These are phyloP conservation scores for Prosapia bicincta DNA, from an alignment of 2,888 invertebrate species.

Conservation along the genomic window DNA sequence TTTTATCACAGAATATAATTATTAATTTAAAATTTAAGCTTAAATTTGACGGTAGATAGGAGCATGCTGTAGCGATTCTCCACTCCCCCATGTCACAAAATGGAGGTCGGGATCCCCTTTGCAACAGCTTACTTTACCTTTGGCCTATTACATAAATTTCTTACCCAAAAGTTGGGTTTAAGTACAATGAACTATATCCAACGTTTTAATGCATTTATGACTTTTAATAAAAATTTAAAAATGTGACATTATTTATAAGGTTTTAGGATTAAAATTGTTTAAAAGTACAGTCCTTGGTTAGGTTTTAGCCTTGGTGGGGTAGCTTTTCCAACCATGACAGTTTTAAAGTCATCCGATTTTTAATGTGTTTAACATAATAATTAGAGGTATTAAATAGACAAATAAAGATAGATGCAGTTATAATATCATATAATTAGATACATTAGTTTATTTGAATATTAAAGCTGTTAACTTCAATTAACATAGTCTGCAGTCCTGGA, in stretches of 20 bases:
- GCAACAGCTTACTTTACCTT: conserved; percentile 16
- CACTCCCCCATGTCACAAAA: conserved; percentile 49
- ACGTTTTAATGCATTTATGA: neutral
- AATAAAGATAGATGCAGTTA: too few species aligned
- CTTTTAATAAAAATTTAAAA: neutral
- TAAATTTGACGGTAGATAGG: conserved; percentile 12
- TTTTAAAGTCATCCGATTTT: conserved; percentile 7
- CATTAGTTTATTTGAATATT: too few species aligned
- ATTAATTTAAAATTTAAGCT: conserved; percentile 4
- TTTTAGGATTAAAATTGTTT: neutral
- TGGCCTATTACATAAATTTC: conserved; percentile 15
- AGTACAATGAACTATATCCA: neutral
- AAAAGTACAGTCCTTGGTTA: conserved; percentile 23
- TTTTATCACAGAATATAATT: neutral
- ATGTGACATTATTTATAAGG: neutral
- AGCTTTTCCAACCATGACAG: conserved; percentile 29
- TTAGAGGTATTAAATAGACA: neutral
- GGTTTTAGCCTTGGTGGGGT: conserved; percentile 27
- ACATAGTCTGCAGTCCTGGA: neutral
- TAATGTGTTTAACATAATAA: neutral
- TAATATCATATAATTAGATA: too few species aligned
- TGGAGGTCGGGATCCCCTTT: conserved; percentile 45
- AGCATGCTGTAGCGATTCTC: conserved; percentile 32
- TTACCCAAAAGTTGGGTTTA: neutral
- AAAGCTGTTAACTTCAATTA: too few species aligned